Evolutionary conservation across 1,140 invertebrate species (phyloP), one percentile per base, ranked within the genome.

Genomic region (Colletes gigas): DNA sequence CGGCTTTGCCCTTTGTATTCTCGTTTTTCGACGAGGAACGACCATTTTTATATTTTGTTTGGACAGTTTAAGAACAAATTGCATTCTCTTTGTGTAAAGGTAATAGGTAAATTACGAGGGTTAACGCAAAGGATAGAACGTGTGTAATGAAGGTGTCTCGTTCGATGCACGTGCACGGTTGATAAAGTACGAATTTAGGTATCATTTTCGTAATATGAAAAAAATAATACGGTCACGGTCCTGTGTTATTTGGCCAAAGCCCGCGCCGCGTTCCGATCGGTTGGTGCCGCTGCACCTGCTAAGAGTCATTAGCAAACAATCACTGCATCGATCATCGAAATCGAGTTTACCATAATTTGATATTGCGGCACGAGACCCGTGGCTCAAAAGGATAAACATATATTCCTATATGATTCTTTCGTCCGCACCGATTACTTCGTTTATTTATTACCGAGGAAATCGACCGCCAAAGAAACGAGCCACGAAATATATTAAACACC

Each of bases 281-380:
- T 41, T 44, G 39, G 19, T 17, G n/a, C 7, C 21, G 39, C 8
- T 52, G 66, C 76, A 78, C 76, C 76, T 78, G 76, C 67, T 15
- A 63, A 15, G 0, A 9, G 15, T 62, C 76, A 71, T 78, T 71
- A 71, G 39, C 67, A 54, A 71, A 71, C 76, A 71, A 78, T 78
- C 76, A 44, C 44, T 54, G 76, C 59, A 71, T 62, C 63, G 74
- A 78, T 71, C 76, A 44, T 44, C 57, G n/a, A 52, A 71, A 78
- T 71, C 57, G 67, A 52, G 47, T 71, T 71, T 9, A 30, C 57
- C 30, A 47, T 78, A 63, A 78, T 78, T 78, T 54, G 57, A 78
- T 78, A 52, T 62, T 7, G 17, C 21, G 4, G 17, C 62, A 15
- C 39, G 47, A 19, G 44, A 75, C 7, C 44, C n/a, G 19, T 14